Percentiles rank a stretch among this genome's conserved stretches.
Evolutionary conservation across 2,888 invertebrate genomes (phyloP).

Genomic region (Hesperia comma): DNA sequence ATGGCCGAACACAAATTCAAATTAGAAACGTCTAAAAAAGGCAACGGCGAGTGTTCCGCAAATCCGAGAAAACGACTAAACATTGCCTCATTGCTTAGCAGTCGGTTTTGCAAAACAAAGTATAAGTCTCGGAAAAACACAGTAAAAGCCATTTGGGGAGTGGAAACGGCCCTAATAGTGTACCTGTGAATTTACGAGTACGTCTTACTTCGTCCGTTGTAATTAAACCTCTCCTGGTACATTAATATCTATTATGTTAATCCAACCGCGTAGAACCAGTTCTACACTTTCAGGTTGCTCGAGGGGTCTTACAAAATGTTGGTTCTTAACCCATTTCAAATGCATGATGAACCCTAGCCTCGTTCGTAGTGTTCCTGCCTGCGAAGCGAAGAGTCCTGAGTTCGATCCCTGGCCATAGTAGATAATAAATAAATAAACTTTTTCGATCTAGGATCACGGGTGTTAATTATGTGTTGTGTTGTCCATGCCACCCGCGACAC

Average conservation of each 20-base stretch:
- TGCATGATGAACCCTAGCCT: too few relatives aligned
- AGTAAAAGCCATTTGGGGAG: slow-evolving; percentile 29
- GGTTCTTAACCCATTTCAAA: too few relatives aligned
- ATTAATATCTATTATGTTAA: slow-evolving; percentile 79
- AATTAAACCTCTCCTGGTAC: slow-evolving; percentile 73
- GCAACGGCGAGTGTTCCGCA: slow-evolving; percentile 26
- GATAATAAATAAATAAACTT: too few relatives aligned
- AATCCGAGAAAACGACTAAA: slow-evolving; percentile 33
- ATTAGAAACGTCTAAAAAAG: slow-evolving; percentile 21
- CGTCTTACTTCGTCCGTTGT: slow-evolving; percentile 66
- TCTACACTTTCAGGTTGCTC: slow-evolving; percentile 18
- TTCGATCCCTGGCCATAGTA: too few relatives aligned
- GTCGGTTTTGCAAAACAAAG: slow-evolving; percentile 28
- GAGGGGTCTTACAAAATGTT: too few relatives aligned
- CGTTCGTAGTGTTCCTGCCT: too few relatives aligned
- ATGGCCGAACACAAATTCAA: slow-evolving; percentile 21
- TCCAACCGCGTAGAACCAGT: slow-evolving; percentile 62
- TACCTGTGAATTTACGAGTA: slow-evolving; percentile 55
- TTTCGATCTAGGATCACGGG: too few relatives aligned
- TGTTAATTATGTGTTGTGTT: too few relatives aligned
- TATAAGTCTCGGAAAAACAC: slow-evolving; percentile 21
- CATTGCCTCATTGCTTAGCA: slow-evolving; percentile 25
- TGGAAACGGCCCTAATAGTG: slow-evolving; percentile 35
- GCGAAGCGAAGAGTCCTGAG: too few relatives aligned
- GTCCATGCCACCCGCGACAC: too few relatives aligned